Base-by-base conservation (phyloP, 2,888 invertebrate species). In the Sialis lutaria region DNA sequence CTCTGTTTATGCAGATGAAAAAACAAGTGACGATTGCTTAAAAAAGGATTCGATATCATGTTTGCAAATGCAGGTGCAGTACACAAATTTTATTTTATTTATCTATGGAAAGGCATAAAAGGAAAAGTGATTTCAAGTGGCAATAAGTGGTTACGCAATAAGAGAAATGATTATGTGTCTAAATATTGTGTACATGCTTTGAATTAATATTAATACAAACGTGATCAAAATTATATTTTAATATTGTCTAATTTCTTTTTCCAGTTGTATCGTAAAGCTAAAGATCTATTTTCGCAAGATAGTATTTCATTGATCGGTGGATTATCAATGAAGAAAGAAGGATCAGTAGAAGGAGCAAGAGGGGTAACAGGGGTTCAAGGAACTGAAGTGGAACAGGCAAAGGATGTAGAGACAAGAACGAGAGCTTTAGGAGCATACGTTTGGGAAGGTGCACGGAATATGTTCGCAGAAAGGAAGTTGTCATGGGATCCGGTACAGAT, bases 31-130 rank as follows among this genome's bases (percentile, higher is more conserved):
- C 55, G 69, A 73, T 54, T 77, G 77, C 57, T 64, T 76, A 52
- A 64, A 69, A 54, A 67, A 70, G 58, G 77, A 77, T 64, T 76
- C 77, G 49, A 76, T 77, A 52, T 72, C 75, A 54, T 78, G 77
- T 64, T 63, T 77, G 50, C 77, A 78, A 63, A 65, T 70, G 56
- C 69, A 69, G 67, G 69, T 67, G 64, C 62, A 66, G 42, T 39
- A 10, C 33, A 3, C 37, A 37, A n/a, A 10, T 37, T 37, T 37
- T 37, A 37, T 7, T 6, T 12, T 7, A 10, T 37, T n/a, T 37
- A 37, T 10, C 12, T 37, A 10, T 7, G 12, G 37, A 37, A n/a
- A 37, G 8, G 4, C n/a, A n/a, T 10, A 7, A 5, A 37, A 8
- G 6, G 12, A 37, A n/a, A 37, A 8, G 6, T 10, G 10, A 37